Base-by-base conservation (phyloP, 2,797 vertebrate species). In the Oryzias dopingdopingensis region DNA sequence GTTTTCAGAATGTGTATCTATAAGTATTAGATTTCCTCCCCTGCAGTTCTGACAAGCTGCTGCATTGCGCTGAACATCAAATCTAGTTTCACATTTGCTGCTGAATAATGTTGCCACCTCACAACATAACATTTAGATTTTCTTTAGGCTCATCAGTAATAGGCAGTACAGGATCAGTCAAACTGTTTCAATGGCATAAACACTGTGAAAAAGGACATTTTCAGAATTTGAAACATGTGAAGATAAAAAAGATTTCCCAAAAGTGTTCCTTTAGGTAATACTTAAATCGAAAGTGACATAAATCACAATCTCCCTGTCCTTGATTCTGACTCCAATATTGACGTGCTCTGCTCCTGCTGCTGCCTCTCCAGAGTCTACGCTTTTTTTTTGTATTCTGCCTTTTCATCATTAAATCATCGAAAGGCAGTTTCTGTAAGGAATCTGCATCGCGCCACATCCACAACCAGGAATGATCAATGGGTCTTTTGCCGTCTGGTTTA, bases 321-420 rank as follows among this genome's bases (percentile, higher is more conserved):
- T 83, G 78, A 84, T 82, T 85, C 56, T 71, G 69, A 79, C 73
- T 82, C 66, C 56, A 73, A 80, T 76, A 84, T 79, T 83, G 85
- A 85, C 70, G 65, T 74, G 73, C 64, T 82, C 65, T 81, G 72
- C 67, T 79, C 65, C 76, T 64, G 70, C 77, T 77, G 70, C 63
- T 77, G 70, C 63, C 78, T 82, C 77, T 83, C 75, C 15, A 22
- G 80, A 70, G 74, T 66, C 70, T 42, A 59, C 56, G 69, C 76
- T 67, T 56, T 79, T 56, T 79, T 66, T 52, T 75, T 82, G 70
- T 12, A 37, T 37, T 80, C 81, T 76, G 76, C 69, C 76, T 72
- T 86, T 87, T 86, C 77, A 88, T 83, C 75, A 86, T 85, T 82
- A 86, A 87, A 88, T 88, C 74, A 84, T 81, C 77, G 72, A 60